Percentiles rank a stretch among this genome's conserved stretches.
Evolutionary conservation across 92 coral and sea anemone species (phyloP).

Genomic region (Siderastrea siderea): DNA sequence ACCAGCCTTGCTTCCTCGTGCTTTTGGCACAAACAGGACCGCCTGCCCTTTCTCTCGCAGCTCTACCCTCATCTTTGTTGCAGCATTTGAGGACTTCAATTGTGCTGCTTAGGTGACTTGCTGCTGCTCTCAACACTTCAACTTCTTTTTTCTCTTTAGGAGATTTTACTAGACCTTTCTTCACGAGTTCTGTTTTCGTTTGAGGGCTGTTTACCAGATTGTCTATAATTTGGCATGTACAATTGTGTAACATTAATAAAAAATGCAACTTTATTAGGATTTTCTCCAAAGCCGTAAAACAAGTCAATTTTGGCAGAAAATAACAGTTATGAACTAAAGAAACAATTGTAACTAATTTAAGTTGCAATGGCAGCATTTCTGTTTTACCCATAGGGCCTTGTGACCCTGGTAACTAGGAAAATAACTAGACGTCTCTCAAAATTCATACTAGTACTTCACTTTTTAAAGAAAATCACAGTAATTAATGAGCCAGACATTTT

Average conservation of each 20-base stretch:
- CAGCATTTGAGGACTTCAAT: constrained; percentile 29
- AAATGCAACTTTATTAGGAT: neutral
- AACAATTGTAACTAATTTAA: too few species aligned
- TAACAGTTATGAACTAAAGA: too few species aligned
- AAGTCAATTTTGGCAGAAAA: too few species aligned
- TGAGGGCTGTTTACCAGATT: constrained; percentile 44
- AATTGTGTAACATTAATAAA: neutral
- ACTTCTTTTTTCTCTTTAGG: constrained; percentile 62
- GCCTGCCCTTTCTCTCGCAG: constrained; percentile 37
- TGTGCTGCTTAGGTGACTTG: constrained; percentile 21
- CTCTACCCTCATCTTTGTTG: constrained; percentile 20
- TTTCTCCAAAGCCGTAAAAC: neutral
- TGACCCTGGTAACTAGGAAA: too few species aligned
- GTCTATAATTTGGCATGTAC: constrained; percentile 4
- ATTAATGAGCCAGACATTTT: too few species aligned
- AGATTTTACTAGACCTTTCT: constrained; percentile 50
- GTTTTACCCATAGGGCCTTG: too few species aligned
- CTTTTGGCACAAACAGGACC: constrained; percentile 64
- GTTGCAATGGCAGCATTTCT: too few species aligned
- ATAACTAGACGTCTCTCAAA: too few species aligned
- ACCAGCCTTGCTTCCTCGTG: constrained; percentile 62
- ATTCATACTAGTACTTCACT: too few species aligned
- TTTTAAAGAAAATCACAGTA: too few species aligned
- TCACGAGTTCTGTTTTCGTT: constrained; percentile 41
- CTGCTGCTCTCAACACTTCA: constrained; percentile 36